Base-by-base conservation (phyloP, 2,888 invertebrate genomes). In the Tipula vernalis region DNA sequence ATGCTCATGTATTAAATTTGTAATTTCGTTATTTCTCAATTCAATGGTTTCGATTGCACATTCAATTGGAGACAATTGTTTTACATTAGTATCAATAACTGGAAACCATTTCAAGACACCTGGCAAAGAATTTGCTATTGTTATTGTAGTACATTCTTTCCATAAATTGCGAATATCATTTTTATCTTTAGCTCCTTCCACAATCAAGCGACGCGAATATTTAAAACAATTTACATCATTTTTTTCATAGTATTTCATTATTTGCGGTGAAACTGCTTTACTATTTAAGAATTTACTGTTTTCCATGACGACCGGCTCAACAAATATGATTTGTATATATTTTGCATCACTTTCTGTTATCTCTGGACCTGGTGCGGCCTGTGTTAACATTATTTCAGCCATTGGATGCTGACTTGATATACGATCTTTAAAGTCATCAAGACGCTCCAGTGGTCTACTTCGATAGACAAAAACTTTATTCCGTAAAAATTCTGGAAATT, bases 261-360 rank as follows among this genome's bases (percentile, higher is more conserved):
- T 96, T 91, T 96, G 96, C 88, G 96, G 96, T 84, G 96, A 94
- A 12, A 98, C 94, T 5, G 95, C 94, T 90, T 96, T 96, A 39
- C 96, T 96, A 8, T 95, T 94, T 87, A 97, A 94, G 87, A 95
- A 93, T 89, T 95, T 94, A 89, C 95, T 94, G 86, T 94, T 94
- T 88, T 96, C 95, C 87, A 96, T 95, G 95, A 98, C 96, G 8
- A 98, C 93, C 0, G 98, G 98, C 87, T 97, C 96, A 4, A 98
- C 98, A 88, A 96, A 96, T 91, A 98, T 98, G 87, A 98, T 97
- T 93, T 98, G 98, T 85, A 98, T 96, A 95, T 95, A 97, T 91
- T 98, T 98, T 87, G 94, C 94, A 87, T 94, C 93, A 0, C 97
- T 96, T 88, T 95, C 94, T 0, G 94, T 94, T 87, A 98, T 94